These are phyloP conservation scores for Mycetomoellerius zeteki DNA, from an alignment of 1,140 invertebrate species.

Conservation along the genomic window DNA sequence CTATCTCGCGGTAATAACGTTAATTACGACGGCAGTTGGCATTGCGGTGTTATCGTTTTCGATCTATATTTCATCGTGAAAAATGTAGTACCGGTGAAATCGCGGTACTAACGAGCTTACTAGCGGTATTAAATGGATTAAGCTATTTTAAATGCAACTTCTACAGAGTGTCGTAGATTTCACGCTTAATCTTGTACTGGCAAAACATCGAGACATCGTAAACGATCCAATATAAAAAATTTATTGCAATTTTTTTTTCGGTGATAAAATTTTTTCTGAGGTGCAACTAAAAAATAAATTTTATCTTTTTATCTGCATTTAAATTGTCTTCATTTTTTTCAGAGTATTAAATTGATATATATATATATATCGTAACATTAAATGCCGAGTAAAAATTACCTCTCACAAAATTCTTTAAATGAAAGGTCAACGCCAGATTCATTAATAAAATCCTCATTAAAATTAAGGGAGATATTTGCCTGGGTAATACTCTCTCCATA, in stretches of 20 bases:
- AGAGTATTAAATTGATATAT: neutral
- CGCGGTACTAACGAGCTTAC: conserved; percentile 12
- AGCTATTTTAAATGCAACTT: conserved; percentile 9
- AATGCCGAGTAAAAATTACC: neutral
- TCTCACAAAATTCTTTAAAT: neutral
- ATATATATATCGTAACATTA: neutral
- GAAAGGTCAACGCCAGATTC: neutral
- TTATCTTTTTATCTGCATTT: neutral
- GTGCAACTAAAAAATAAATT: neutral
- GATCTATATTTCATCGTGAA: conserved; percentile 47
- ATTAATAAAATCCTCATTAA: neutral
- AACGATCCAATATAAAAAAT: neutral
- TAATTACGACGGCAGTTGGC: conserved; percentile 65
- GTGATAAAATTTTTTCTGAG: neutral
- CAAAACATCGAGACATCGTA: neutral
- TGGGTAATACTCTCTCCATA: neutral
- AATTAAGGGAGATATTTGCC: neutral
- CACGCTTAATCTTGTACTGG: neutral
- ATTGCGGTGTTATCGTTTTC: conserved; percentile 28
- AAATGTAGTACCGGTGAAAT: conserved; percentile 6
- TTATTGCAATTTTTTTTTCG: neutral
- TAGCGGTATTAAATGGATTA: neutral
- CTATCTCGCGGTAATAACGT: conserved; percentile 62
- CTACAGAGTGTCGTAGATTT: neutral
- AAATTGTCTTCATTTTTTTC: neutral